Conservation (phyloP, 2,113 vertebrate species). For the Notothenia coriiceps region DNA sequence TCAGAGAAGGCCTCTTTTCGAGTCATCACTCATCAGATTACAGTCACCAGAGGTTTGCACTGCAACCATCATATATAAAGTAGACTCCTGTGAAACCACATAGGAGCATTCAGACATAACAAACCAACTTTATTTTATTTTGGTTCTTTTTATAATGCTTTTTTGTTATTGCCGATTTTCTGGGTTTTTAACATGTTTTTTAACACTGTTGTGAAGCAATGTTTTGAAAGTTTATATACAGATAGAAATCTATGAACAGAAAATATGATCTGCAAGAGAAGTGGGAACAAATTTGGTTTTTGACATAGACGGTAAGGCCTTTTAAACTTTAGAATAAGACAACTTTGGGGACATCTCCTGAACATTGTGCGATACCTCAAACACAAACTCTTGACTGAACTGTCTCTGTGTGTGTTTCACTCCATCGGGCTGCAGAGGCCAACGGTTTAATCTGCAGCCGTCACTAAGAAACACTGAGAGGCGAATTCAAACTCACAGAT, state of each 20-base stretch:
- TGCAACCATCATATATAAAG: constrained; percentile 67
- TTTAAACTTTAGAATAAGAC: constrained; percentile 1
- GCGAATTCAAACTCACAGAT: constrained; percentile 11
- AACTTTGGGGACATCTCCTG: background rate
- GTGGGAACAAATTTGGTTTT: background rate
- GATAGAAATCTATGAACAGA: too few relatives aligned
- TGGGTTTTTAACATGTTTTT: too few relatives aligned
- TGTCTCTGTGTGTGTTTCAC: constrained; percentile 31
- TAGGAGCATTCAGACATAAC: constrained; percentile 16
- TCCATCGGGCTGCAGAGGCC: constrained; percentile 75
- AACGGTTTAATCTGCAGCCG: constrained; percentile 74
- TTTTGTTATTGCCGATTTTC: too few relatives aligned
- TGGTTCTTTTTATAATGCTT: too few relatives aligned
- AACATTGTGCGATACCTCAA: background rate
- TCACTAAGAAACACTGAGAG: constrained; percentile 69
- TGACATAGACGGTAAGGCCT: background rate
- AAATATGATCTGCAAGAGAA: background rate
- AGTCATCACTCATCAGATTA: constrained; percentile 49
- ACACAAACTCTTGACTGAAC: constrained; percentile 15
- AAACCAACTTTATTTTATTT: background rate
- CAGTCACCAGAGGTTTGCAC: constrained; percentile 66
- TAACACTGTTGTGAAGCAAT: too few relatives aligned
- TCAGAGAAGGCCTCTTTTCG: constrained; percentile 33
- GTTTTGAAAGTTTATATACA: too few relatives aligned
- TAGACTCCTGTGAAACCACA: constrained; percentile 9